These are phyloP conservation scores for Centrocercus urophasianus DNA, from an alignment of 2,113 vertebrate species.

Conservation along the genomic window DNA sequence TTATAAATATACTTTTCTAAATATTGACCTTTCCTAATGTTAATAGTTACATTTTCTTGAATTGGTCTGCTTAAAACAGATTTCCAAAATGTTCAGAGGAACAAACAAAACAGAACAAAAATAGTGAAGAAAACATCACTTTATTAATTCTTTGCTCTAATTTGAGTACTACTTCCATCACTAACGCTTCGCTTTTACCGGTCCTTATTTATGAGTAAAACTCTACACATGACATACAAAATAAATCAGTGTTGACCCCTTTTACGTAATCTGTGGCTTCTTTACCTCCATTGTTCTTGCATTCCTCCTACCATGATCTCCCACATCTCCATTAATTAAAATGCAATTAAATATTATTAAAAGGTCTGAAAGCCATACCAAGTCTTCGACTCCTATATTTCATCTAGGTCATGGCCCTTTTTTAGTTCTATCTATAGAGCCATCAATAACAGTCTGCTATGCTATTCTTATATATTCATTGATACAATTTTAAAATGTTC, in stretches of 20 bases:
- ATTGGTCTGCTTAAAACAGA: background rate
- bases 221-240: background rate
- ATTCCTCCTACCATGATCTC: background rate
- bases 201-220: background rate
- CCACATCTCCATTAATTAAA: background rate
- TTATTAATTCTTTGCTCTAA: background rate
- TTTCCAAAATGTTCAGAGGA: background rate
- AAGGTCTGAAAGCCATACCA: background rate
- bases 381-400: background rate
- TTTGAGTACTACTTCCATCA: rapidly evolving
- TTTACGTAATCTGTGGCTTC: background rate
- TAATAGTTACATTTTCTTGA: background rate
- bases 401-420: background rate
- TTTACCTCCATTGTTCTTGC: background rate
- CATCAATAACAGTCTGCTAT: background rate
- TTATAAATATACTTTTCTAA: background rate
- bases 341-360: background rate
- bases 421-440: background rate
- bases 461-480: background rate
- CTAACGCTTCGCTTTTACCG: background rate
- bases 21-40: background rate
- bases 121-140: background rate
- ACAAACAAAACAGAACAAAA: background rate
- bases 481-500: background rate
- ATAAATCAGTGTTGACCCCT: background rate